Evolutionary conservation across 2,113 vertebrate genomes (phyloP).

Genomic region (Ptilorrhoa leucosticta): DNA sequence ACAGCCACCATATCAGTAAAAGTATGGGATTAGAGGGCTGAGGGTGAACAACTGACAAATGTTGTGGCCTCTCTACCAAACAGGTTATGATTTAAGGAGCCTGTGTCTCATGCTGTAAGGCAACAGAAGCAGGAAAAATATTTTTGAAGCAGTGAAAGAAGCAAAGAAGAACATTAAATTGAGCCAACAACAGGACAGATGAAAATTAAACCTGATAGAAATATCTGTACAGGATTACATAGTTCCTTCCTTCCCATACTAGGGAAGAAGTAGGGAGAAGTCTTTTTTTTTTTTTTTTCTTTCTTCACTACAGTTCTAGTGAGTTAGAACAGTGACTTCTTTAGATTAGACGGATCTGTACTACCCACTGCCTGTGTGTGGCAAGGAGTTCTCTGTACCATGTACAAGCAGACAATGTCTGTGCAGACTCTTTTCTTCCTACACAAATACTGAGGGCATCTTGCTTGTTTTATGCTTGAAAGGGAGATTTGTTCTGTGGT

Average conservation of each 20-base stretch:
- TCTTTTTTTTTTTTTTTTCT: not conserved
- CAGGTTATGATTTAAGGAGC: not conserved
- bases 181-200: not conserved
- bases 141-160: not conserved
- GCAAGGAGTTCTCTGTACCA: slow-evolving; percentile 6
- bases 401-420: not conserved
- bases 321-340: not conserved
- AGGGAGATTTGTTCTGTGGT: slow-evolving; percentile 62
- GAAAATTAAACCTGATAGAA: not conserved
- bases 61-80: not conserved
- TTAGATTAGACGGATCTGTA: not conserved
- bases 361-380: not conserved
- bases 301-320: not conserved
- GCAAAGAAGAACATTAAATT: not conserved
- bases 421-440: slow-evolving; percentile 29
- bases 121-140: not conserved
- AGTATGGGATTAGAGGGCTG: not conserved
- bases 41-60: not conserved
- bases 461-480: slow-evolving; percentile 61
- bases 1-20: not conserved
- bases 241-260: not conserved
- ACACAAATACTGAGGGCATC: slow-evolving; percentile 38
- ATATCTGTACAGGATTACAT: not conserved
- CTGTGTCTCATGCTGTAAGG: not conserved
- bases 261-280: not conserved